These are phyloP conservation scores for Oxygymnocypris stewartii DNA, from an alignment of 2,113 vertebrate species.

Conservation along the genomic window DNA sequence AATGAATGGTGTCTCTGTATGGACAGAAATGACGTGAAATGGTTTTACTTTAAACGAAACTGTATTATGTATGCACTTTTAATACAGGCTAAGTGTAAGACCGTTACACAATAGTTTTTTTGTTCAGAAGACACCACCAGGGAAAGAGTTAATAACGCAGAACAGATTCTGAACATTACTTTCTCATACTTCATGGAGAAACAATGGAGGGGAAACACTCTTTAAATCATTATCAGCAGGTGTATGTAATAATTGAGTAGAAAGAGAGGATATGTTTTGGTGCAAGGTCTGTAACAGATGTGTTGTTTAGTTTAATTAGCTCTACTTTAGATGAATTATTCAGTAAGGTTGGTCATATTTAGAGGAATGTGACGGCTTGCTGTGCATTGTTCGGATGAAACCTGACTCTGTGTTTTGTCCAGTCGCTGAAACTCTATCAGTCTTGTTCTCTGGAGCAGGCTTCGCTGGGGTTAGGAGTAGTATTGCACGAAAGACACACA, in stretches of 20 bases:
- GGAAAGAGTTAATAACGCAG: constrained; percentile 10
- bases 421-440: constrained; percentile 68
- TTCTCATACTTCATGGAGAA: not conserved
- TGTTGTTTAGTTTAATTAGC: not conserved
- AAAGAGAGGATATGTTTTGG: not conserved
- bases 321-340: constrained; percentile 66
- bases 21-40: not conserved
- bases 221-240: not conserved
- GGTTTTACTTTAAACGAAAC: not conserved
- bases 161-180: not conserved
- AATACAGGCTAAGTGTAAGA: not conserved
- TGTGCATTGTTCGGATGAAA: constrained; percentile 65
- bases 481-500: not conserved
- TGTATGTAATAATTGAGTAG: not conserved
- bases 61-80: not conserved
- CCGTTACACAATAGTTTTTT: constrained; percentile 10
- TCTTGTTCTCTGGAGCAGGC: constrained; percentile 42
- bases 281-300: constrained; percentile 26
- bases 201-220: no score
- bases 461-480: constrained; percentile 18
- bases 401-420: constrained; percentile 73
- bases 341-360: constrained; percentile 69
- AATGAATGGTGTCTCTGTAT: not conserved
- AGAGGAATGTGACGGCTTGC: constrained; percentile 61
- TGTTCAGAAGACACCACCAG: not conserved